Percentiles rank a stretch among this genome's conserved stretches.
Evolutionary conservation across 2,797 vertebrate species (phyloP).

Genomic region (Peromyscus eremicus): DNA sequence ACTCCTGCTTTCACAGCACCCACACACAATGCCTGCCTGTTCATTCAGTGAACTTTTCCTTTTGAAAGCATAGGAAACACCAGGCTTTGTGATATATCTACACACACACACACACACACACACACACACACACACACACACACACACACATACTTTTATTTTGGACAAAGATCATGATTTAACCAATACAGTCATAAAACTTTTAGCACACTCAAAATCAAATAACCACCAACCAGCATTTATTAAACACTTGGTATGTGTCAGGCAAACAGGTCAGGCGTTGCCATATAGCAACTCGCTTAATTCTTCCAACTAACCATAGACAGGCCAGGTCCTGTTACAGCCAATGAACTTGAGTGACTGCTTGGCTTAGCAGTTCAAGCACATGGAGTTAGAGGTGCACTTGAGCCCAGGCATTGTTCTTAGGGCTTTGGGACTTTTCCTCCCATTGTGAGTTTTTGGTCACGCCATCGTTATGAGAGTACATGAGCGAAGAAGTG

Average conservation of each 20-base stretch:
- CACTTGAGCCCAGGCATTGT: background rate
- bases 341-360: background rate
- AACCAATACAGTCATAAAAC: slow-evolving; percentile 30
- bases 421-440: background rate
- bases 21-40: background rate
- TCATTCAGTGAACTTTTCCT: background rate
- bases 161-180: slow-evolving; percentile 50
- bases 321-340: background rate
- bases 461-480: background rate
- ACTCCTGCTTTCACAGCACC: background rate
- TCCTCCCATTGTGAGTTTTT: background rate
- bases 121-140: too few relatives aligned
- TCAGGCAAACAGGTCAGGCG: background rate
- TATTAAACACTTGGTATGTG: background rate
- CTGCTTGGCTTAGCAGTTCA: background rate
- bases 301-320: background rate
- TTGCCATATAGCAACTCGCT: background rate
- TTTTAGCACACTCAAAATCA: background rate
- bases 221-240: background rate
- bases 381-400: background rate
- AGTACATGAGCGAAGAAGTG: background rate
- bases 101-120: too few relatives aligned
- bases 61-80: background rate
- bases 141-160: background rate
- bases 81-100: background rate